Evolutionary conservation across 1,140 invertebrate genomes (phyloP), one percentile per base, ranked within the genome.

Genomic region (Drosophila leontia): DNA sequence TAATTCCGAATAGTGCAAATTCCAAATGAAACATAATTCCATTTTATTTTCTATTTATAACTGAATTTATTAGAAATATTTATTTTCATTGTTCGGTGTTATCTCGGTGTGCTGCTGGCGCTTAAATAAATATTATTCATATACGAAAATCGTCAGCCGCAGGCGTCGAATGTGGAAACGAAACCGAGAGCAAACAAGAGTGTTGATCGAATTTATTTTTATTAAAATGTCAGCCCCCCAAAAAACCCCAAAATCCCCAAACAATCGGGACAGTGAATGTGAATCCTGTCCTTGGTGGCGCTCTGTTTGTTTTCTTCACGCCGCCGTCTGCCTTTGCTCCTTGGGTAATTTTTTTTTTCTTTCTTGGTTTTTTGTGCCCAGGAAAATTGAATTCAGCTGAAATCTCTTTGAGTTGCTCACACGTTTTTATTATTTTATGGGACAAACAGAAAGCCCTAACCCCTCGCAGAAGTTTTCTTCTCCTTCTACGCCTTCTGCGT

Each of bases 361-460:
- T 37, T 26, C 44, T 50, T 59, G 57, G 68, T 67, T 56, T 37
- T 44, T 56, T 32, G 35, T 39, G 61, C 39, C 72, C n/a, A 55
- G 58, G 64, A 59, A 87, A 87, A 87, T 88, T 87, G 80, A 88
- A 87, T 88, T 87, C 84, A 80, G 45, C 48, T 57, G 69, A 88
- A 87, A 83, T 87, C 84, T 82, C 80, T 88, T 77, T 80, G 84
- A 83, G 84, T 71, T 80, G 41, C 75, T 76, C 60, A 80, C 84
- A 82, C 80, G 69, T 77, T 78, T 83, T 75, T 88, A 88, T 88
- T 88, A 83, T 88, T 87, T 88, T 82, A 88, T 87, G 72, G 62
- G 56, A 74, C 71, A 79, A 86, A 60, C 56, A 56, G 26, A 65
- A 58, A 76, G 62, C 32, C 75, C 51, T 56, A 12, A 29, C 29